phyloP scores from a whole-genome alignment of 2,888 invertebrate genomes.

The Epinotia ramella region DNA sequence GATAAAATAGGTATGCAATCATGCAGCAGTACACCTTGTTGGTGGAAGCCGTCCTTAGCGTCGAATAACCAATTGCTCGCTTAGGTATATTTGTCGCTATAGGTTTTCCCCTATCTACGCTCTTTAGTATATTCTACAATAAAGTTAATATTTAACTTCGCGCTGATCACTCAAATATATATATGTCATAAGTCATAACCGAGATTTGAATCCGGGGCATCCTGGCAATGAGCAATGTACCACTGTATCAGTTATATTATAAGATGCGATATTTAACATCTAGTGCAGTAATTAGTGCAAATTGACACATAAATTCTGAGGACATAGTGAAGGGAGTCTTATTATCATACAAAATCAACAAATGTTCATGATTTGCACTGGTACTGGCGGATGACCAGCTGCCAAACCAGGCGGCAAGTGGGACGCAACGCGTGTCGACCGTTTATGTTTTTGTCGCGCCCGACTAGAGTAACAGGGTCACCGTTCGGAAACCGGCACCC shows the following conservation, averaged over 20 bases:
- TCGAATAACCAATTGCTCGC: not conserved
- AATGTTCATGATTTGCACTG: slow-evolving; percentile 1
- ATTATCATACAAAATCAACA: not conserved
- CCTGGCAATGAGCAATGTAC: not conserved
- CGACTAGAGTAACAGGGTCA: slow-evolving; percentile 61
- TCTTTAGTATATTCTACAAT: not conserved
- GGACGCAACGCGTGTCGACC: slow-evolving; percentile 54
- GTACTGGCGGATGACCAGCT: slow-evolving; percentile 54
- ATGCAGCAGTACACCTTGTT: not conserved
- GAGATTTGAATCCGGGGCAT: not conserved
- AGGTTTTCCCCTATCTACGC: not conserved
- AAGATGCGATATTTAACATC: not conserved
- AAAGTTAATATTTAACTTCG: too few species aligned
- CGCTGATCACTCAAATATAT: too few species aligned
- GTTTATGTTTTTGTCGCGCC: slow-evolving; percentile 60
- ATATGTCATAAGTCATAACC: too few species aligned
- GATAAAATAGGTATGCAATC: slow-evolving; percentile 18
- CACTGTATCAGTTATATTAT: not conserved
- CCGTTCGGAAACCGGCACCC: slow-evolving; percentile 56
- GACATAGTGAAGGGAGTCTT: not conserved
- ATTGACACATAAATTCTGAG: not conserved
- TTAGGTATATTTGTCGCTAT: not conserved
- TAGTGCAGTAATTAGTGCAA: not conserved
- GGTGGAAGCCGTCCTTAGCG: slow-evolving; percentile 6
- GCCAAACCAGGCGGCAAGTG: slow-evolving; percentile 71